phyloP scores from a whole-genome alignment of 2,797 vertebrate species.

The Bovichtus variegatus region DNA sequence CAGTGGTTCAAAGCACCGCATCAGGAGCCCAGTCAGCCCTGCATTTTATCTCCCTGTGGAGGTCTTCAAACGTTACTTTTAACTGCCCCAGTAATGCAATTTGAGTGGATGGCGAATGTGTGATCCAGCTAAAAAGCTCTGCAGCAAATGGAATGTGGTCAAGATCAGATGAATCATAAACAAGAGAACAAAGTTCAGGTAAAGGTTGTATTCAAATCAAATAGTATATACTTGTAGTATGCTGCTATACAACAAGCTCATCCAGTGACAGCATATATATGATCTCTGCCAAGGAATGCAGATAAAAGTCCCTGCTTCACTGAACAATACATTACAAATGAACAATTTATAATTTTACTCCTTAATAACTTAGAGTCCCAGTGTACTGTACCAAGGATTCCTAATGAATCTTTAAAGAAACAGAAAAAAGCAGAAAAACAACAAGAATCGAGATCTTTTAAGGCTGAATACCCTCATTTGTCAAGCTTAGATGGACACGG shows the following conservation, averaged over 20 bases:
- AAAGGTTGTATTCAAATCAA: constrained; percentile 63
- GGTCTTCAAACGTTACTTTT: constrained; percentile 71
- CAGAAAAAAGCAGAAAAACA: constrained; percentile 48
- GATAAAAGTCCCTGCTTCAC: constrained; percentile 37
- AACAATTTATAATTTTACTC: constrained; percentile 63
- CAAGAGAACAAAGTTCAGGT: constrained; percentile 53
- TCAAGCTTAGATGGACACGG: constrained; percentile 59
- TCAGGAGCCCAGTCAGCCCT: constrained; percentile 39
- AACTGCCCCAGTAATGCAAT: constrained; percentile 67
- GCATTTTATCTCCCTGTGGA: constrained; percentile 64
- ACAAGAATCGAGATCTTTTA: constrained; percentile 50
- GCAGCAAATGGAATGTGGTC: constrained; percentile 62
- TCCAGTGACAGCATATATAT: constrained; percentile 21
- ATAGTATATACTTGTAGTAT: constrained; percentile 9
- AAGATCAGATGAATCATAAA: constrained; percentile 71
- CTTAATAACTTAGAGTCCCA: constrained; percentile 72
- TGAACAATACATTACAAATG: constrained; percentile 69
- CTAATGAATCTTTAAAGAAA: constrained; percentile 65
- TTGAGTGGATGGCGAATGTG: constrained; percentile 52
- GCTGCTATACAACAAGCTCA: constrained; percentile 36
- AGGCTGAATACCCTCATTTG: constrained; percentile 68
- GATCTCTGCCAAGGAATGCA: constrained; percentile 41
- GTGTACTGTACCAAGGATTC: constrained; percentile 55
- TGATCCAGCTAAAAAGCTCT: constrained; percentile 54
- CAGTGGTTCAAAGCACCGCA: constrained; percentile 54